phyloP scores from a whole-genome alignment of 2,113 vertebrate genomes.

The Gavialis gangeticus region DNA sequence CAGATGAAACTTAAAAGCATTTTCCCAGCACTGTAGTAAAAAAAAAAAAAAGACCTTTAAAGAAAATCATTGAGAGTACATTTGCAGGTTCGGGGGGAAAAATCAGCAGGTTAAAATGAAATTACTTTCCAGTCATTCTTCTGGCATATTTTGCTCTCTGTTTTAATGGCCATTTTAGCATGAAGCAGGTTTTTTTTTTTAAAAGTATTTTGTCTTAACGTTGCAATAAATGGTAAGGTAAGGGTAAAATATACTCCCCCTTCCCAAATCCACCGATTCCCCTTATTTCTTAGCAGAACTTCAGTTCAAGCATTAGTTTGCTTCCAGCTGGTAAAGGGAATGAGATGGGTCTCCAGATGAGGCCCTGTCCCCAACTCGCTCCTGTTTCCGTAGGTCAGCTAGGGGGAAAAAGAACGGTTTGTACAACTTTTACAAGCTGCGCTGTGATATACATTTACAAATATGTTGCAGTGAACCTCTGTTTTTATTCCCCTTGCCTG shows the following conservation, averaged over 20 bases:
- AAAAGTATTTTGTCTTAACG: background rate
- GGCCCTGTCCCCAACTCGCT: background rate
- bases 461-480: background rate
- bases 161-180: background rate
- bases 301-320: background rate
- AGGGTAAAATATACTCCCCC: background rate
- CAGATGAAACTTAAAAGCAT: conserved; percentile 38
- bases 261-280: background rate
- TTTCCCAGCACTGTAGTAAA: background rate
- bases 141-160: background rate
- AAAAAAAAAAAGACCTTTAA: conserved; percentile 15
- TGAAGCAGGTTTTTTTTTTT: background rate
- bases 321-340: background rate
- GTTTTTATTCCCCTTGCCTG: too few species aligned
- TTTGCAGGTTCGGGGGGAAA: background rate
- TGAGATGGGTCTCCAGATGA: background rate
- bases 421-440: background rate
- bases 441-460: too few species aligned
- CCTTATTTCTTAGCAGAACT: background rate
- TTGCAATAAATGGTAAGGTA: background rate
- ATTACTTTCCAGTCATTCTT: background rate
- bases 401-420: background rate
- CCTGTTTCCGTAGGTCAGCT: background rate
- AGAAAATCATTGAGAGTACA: conserved; percentile 34
- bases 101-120: conserved; percentile 14